Percentiles rank a stretch among this genome's conserved stretches.
These are phyloP conservation scores for Tetrax tetrax DNA, from an alignment of 2,113 vertebrate genomes.

Conservation along the genomic window DNA sequence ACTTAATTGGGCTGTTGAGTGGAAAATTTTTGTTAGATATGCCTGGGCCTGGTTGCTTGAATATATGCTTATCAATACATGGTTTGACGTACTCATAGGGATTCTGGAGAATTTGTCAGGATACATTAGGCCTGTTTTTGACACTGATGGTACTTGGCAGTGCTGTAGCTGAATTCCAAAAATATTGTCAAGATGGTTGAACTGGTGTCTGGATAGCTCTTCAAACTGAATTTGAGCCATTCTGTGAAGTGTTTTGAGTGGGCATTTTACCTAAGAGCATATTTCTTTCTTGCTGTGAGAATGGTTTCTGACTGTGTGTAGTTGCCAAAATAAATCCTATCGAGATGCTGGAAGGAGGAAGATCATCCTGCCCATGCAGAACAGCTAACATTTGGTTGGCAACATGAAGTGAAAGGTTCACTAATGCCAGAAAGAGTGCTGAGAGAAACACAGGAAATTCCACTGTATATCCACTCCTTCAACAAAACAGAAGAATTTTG, in stretches of 20 bases:
- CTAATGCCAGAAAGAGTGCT: neutral
- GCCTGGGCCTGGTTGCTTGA: neutral
- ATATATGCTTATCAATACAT: neutral
- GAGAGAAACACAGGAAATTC: constrained; percentile 20
- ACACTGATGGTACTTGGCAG: constrained; percentile 18
- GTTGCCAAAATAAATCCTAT: constrained; percentile 50
- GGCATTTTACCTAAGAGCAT: neutral
- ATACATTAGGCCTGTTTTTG: neutral
- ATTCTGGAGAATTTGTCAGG: constrained; percentile 6
- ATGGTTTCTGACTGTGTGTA: neutral
- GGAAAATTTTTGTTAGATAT: neutral
- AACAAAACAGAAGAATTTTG: neutral
- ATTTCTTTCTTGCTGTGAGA: constrained; percentile 30
- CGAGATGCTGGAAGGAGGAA: constrained; percentile 10
- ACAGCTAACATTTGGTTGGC: constrained; percentile 51
- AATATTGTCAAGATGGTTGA: constrained; percentile 37
- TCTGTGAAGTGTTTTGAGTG: constrained; percentile 1
- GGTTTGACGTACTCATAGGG: neutral
- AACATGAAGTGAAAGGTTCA: constrained; percentile 9
- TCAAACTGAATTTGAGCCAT: constrained; percentile 29
- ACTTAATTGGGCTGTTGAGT: neutral
- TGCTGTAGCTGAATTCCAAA: neutral
- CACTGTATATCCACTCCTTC: neutral
- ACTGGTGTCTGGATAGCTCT: constrained; percentile 8
- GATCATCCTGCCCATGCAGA: constrained; percentile 20